Percentiles rank a stretch among this genome's conserved stretches.
Evolutionary conservation across 2,888 invertebrate genomes (phyloP).

Genomic region (Drosophila infuscata): DNA sequence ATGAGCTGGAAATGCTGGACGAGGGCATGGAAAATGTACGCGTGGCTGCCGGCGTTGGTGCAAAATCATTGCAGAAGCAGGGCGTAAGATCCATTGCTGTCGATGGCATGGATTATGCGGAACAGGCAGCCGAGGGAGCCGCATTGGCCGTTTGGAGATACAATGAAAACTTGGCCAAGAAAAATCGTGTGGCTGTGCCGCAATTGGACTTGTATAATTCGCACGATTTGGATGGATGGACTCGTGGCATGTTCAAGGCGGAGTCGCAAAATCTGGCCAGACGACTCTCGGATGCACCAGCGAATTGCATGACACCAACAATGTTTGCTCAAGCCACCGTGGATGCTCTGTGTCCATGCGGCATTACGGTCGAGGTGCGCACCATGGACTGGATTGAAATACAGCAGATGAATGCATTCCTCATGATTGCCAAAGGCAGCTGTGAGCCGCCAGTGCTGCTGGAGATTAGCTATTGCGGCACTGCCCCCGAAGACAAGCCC

Average conservation of each 20-base stretch:
- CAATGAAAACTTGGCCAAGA: constrained; percentile 87
- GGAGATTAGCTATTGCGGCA: constrained; percentile 86
- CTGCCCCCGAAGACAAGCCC: constrained; percentile 85
- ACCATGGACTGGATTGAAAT: constrained; percentile 87
- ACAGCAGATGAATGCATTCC: constrained; percentile 86
- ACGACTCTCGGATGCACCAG: constrained; percentile 89
- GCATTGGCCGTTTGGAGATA: constrained; percentile 87
- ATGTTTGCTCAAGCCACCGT: constrained; percentile 89
- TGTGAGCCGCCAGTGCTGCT: constrained; percentile 87
- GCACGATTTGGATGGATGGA: constrained; percentile 87
- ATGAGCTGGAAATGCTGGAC: constrained; percentile 89
- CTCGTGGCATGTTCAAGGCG: constrained; percentile 88
- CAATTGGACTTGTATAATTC: constrained; percentile 86
- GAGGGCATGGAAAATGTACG: constrained; percentile 89
- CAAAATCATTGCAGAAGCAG: constrained; percentile 84
- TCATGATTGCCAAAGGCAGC: constrained; percentile 83
- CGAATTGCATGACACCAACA: constrained; percentile 91
- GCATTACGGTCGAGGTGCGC: constrained; percentile 85
- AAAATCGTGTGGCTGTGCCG: constrained; percentile 84
- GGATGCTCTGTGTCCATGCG: constrained; percentile 87
- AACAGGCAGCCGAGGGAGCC: constrained; percentile 89
- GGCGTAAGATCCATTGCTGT: constrained; percentile 86
- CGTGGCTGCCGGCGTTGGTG: constrained; percentile 88
- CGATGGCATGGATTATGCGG: constrained; percentile 88
- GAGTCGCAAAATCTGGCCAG: constrained; percentile 91